Evolutionary conservation across 2,113 vertebrate genomes (phyloP).

Genomic region (Buteo buteo): DNA sequence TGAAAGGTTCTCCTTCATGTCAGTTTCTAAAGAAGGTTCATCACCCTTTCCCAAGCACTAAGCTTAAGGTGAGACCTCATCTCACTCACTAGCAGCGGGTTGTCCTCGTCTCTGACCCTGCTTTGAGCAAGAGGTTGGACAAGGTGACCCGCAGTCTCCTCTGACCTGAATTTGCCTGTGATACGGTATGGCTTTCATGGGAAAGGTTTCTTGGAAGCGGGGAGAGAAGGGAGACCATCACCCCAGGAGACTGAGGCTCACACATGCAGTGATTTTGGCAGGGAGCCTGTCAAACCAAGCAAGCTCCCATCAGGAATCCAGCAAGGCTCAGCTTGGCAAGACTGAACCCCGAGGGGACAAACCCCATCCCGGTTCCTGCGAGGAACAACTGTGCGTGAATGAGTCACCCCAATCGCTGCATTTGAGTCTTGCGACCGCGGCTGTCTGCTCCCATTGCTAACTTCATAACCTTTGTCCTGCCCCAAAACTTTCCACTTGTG

Average conservation of each 20-base stretch:
- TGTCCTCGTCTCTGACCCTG: neutral
- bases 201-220: neutral
- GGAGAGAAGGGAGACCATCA: neutral
- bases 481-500: neutral
- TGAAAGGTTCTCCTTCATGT: neutral
- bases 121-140: neutral
- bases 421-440: neutral
- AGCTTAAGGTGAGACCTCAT: neutral
- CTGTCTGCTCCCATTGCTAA: neutral
- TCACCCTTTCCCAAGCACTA: neutral
- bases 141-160: neutral
- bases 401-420: neutral
- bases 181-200: neutral
- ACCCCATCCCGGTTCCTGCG: rapidly evolving
- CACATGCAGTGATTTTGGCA: neutral
- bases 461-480: neutral
- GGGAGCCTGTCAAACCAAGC: neutral
- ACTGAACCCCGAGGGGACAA: neutral
- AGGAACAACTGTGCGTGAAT: neutral
- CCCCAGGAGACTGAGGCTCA: neutral
- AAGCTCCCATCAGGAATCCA: neutral
- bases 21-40: neutral
- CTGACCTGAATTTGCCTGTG: neutral
- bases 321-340: neutral
- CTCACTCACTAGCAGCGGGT: neutral